Evolutionary conservation across 2,888 invertebrate species (phyloP), one percentile per base, ranked within the genome.

Genomic region (Dysmachus trigonus): DNA sequence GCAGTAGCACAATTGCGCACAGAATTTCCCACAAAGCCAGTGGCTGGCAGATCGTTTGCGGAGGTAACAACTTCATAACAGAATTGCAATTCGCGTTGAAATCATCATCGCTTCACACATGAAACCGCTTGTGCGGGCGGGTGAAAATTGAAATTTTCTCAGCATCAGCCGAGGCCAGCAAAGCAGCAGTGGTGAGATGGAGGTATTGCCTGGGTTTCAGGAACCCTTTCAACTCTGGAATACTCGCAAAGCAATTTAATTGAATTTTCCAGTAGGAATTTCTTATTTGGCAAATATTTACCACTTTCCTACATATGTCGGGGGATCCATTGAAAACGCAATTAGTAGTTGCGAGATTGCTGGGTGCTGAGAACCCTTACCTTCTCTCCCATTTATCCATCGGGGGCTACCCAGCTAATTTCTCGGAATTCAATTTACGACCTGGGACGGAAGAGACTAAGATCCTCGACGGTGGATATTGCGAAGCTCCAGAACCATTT

Each of bases 271-370:
- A 76, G 33, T 15, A 76, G 76, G 38, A 76, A 76, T 76, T 35
- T 76, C 76, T 76, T 76, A 76, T 76, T 76, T 35, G 41, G 38
- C 76, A 76, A 76, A 76, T 76, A 76, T 76, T 76, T 76, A 35
- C 35, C 33, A 35, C 18, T 35, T 76, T 31, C 35, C 38, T 76
- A 76, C 76, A 76, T 38, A 76, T 35, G 35, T 31, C 76, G 35
- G 33, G 73, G 18, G 33, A 31, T 73, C 62, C 31, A 31, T 73
- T 33, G 33, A 73, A 33, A 73, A 33, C 33, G 31, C 31, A 73
- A 73, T n/a, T 31, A 73, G 73, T 33, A 33, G 33, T 73, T 73
- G 73, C 73, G 33, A 30, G 73, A 33, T 73, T 73, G 33, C 33
- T 15, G 33, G 18, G 22, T 8, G 22, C 22, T 8, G 27, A 18